Conservation (phyloP, 2,797 vertebrate species). For the Brachymystax lenok region DNA sequence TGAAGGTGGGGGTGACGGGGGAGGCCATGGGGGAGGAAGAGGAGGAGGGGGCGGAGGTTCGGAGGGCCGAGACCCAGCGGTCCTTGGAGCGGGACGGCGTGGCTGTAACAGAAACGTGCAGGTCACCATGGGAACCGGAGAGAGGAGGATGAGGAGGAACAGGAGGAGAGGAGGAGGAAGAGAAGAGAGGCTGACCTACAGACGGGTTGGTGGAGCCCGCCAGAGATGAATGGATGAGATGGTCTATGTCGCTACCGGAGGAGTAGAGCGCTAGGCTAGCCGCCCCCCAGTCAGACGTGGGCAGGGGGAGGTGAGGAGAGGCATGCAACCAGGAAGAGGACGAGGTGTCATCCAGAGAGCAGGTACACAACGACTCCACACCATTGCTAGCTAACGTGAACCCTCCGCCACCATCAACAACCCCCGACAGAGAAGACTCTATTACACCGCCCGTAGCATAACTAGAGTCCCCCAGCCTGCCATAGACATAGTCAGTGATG, state of each 20-base stretch:
- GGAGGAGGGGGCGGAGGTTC: slow-evolving; percentile 23
- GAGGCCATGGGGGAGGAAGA: slow-evolving; percentile 50
- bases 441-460: slow-evolving; percentile 49
- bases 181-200: slow-evolving; percentile 49
- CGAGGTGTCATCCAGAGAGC: slow-evolving; percentile 51
- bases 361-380: slow-evolving; percentile 55
- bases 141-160: slow-evolving; percentile 61
- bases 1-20: slow-evolving; percentile 66
- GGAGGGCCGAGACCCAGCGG: slow-evolving; percentile 64
- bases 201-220: slow-evolving; percentile 62
- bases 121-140: slow-evolving; percentile 68
- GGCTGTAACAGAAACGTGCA: slow-evolving; percentile 77
- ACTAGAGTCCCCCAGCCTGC: slow-evolving; percentile 59
- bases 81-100: slow-evolving; percentile 61
- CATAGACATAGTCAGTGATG: slow-evolving; percentile 67
- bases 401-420: slow-evolving; percentile 44
- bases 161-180: slow-evolving; percentile 32
- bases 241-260: slow-evolving; percentile 59
- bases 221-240: slow-evolving; percentile 54
- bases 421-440: slow-evolving; percentile 57
- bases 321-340: slow-evolving; percentile 64
- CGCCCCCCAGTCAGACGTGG: slow-evolving; percentile 54
- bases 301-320: slow-evolving; percentile 49
- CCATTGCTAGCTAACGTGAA: slow-evolving; percentile 46
- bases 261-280: slow-evolving; percentile 42